Base-by-base conservation (phyloP, 37 sponge, comb jelly and placozoan genomes). In the Beroe ovata region DNA sequence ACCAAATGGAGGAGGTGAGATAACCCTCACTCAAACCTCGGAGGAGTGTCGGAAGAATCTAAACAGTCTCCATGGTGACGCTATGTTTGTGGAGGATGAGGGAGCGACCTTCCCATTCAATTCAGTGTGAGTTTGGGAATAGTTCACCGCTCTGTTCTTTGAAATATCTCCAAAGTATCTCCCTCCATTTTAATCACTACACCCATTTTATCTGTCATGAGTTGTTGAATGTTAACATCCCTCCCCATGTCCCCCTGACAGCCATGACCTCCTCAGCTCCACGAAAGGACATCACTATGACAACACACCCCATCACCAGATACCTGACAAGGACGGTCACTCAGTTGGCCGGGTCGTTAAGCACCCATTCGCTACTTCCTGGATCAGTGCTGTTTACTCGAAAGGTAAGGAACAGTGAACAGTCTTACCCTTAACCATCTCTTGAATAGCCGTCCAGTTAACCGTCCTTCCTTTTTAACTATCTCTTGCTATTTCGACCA, bases 331-430 rank as follows among this genome's bases (percentile, higher is more conserved):
- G 11, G 54, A 47, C 11, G 11, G 11, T 11, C 54, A 47, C 11
- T 16, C 54, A 16, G 11, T 47, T 16, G 54, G 54, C 11, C 6
- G 54, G 11, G 54, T 47, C 11, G 54, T 47, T 6, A 6, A 11
- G 11, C 54, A 47, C 21, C 84, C 84, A 4, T 77, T 77, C 25
- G 22, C 84, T 23, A 77, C 84, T 3, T 42, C 84, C 47, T 77
- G 84, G 84, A 39, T 77, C 25, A 77, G 54, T 77, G 84, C 84
- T 77, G 84, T 77, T 8, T 66, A 66, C 16, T 66, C 69, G 30
- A 66, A 66, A 66, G 69, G 69, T 66, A 18, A 34, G 69, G 29
- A 47, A 47, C n/a, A n/a, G n/a, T n/a, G n/a, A n/a, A n/a, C n/a
- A n/a, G n/a, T n/a, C n/a, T n/a, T n/a, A n/a, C n/a, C n/a, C n/a